phyloP scores from a whole-genome alignment of 2,113 vertebrate species.

The Fregata magnificens region DNA sequence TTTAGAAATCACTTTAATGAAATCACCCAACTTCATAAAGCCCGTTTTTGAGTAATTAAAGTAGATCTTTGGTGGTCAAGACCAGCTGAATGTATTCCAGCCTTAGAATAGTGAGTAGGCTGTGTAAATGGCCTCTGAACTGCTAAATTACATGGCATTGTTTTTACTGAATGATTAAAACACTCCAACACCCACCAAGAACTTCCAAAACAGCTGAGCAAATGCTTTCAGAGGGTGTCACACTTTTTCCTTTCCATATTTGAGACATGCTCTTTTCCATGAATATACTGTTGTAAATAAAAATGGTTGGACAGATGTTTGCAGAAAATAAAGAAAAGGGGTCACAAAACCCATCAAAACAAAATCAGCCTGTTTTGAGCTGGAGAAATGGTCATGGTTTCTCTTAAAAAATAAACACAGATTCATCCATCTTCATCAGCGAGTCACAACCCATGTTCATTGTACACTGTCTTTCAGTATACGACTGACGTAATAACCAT shows the following conservation, averaged over 20 bases:
- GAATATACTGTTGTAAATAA: not conserved
- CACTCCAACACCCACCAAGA: constrained; percentile 53
- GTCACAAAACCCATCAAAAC: not conserved
- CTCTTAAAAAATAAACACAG: not conserved
- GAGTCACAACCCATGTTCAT: not conserved
- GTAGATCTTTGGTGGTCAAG: not conserved
- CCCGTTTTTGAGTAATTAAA: not conserved
- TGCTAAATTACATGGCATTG: constrained; percentile 52
- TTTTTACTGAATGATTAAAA: constrained; percentile 58
- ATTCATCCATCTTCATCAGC: not conserved
- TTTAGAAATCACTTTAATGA: not conserved
- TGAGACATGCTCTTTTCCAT: not conserved
- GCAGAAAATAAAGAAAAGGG: not conserved
- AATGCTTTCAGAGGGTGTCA: constrained; percentile 27
- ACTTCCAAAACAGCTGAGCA: constrained; percentile 36
- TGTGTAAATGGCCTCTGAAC: constrained; percentile 17
- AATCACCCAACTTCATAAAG: not conserved
- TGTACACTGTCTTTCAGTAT: not conserved
- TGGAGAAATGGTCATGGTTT: not conserved
- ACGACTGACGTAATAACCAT: not conserved
- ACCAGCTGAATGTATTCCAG: constrained; percentile 5
- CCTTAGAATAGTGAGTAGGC: constrained; percentile 3
- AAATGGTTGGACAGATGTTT: not conserved
- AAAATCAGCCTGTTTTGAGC: not conserved
- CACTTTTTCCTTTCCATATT: constrained; percentile 56